Conservation (phyloP, 2,888 invertebrate genomes). For the Mamestra brassicae region DNA sequence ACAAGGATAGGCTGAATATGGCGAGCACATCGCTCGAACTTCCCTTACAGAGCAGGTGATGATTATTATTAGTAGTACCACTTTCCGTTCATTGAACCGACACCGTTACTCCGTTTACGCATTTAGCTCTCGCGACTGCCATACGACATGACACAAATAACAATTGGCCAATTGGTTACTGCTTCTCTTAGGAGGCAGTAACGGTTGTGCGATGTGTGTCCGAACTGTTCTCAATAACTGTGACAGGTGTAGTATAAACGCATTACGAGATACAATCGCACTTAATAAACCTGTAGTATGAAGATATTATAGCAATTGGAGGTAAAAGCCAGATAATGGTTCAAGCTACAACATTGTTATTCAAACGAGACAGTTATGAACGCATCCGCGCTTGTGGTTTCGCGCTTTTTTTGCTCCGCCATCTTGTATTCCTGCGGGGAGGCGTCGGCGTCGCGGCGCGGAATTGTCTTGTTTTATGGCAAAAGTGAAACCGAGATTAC, state of each 20-base stretch:
- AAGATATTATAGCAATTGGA: constrained; percentile 56
- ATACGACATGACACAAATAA: constrained; percentile 88
- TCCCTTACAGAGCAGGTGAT: constrained; percentile 84
- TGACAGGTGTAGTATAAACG: constrained; percentile 57
- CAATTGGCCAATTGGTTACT: constrained; percentile 83
- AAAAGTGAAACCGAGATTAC: constrained; percentile 85
- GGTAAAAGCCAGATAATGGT: constrained; percentile 74
- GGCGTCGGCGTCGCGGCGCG: constrained; percentile 67
- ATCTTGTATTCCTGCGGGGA: constrained; percentile 80
- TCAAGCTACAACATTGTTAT: constrained; percentile 81
- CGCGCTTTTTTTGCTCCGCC: constrained; percentile 81
- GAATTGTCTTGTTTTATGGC: constrained; percentile 81
- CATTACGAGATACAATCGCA: constrained; percentile 38
- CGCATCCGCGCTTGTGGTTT: constrained; percentile 75
- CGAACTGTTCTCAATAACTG: constrained; percentile 50
- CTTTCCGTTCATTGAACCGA: constrained; percentile 88
- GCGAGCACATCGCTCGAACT: constrained; percentile 72
- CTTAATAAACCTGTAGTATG: constrained; percentile 57
- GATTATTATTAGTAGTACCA: constrained; percentile 87
- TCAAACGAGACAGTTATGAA: constrained; percentile 78
- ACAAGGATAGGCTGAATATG: constrained; percentile 77
- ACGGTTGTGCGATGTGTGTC: constrained; percentile 43
- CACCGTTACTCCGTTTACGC: constrained; percentile 88
- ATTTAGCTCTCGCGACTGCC: constrained; percentile 84
- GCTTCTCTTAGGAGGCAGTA: constrained; percentile 57